Base-by-base conservation (phyloP, 2,797 vertebrate species). In the Borostomias antarcticus region DNA sequence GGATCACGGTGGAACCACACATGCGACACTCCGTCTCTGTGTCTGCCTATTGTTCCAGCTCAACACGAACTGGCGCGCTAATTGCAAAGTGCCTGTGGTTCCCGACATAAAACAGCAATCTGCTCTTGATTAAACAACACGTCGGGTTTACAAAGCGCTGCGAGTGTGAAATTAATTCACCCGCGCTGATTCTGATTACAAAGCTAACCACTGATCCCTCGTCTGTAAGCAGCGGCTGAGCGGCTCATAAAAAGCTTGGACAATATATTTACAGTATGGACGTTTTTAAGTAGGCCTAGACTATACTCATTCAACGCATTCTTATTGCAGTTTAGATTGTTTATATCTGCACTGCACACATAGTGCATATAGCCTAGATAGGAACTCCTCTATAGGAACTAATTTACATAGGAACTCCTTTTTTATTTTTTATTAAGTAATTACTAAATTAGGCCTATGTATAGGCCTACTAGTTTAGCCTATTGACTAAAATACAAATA, bases 121-220 rank as follows among this genome's bases (percentile, higher is more conserved):
- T 94, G 92, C 88, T 85, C 68, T 75, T 87, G 84, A 91, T 91
- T 92, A 90, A 86, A 71, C 81, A 82, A 89, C 73, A 86, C 65
- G 68, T 33, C 79, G 62, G 70, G 72, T 86, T 88, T 81, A 84
- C 72, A 81, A 72, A 82, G 63, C 74, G 58, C 51, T 58, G 74
- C 64, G 64, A 64, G 74, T 75, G 68, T 78, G 79, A 83, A 84
- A 86, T 77, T 77, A 76, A 85, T 79, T 62, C 74, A 80, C 77
- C 74, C 74, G 66, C 77, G 23, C 75, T 80, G 51, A 76, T 62
- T 73, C 73, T 81, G 80, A 64, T 84, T 76, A 81, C 69, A 66
- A 64, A 69, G 57, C 58, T 52, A 40, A 69, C 58, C 51, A 40
- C 63, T 57, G 63, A 45, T 35, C 19, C 11, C 19, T 51, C 2